phyloP scores from a whole-genome alignment of 2,888 invertebrate species.

The Eristalinus sepulchralis region DNA sequence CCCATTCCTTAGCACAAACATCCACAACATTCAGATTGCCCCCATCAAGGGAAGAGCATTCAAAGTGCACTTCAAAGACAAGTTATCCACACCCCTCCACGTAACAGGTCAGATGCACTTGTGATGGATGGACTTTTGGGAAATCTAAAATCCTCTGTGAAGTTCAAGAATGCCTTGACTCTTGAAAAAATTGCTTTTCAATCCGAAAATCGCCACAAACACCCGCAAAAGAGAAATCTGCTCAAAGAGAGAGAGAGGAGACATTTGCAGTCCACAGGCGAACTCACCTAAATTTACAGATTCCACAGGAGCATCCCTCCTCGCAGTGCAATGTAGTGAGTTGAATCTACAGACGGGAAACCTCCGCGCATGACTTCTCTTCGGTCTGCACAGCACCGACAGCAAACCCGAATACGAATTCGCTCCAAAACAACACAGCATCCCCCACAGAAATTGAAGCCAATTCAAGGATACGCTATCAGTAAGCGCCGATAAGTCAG shows the following conservation, averaged over 20 bases:
- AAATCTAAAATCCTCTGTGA: neutral
- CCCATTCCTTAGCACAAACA: neutral
- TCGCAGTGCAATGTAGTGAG: neutral
- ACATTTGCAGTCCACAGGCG: neutral
- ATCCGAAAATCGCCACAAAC: neutral
- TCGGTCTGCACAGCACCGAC: constrained; percentile 46
- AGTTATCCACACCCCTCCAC: neutral
- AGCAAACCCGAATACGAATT: neutral
- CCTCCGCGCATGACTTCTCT: constrained; percentile 54
- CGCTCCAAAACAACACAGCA: constrained; percentile 52
- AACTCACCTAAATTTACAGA: neutral
- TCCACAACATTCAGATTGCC: neutral
- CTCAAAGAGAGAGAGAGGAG: neutral
- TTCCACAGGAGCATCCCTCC: neutral
- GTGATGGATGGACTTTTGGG: neutral
- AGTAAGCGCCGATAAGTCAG: constrained; percentile 69
- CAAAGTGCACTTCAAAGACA: constrained; percentile 31
- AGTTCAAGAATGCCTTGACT: neutral
- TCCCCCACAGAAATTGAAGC: constrained; percentile 45
- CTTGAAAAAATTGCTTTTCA: constrained; percentile 33
- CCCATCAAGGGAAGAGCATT: neutral
- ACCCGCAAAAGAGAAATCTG: neutral
- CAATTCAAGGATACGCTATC: constrained; percentile 69
- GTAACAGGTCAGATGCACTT: constrained; percentile 2
- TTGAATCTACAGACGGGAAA: neutral